These are phyloP conservation scores for Callospermophilus lateralis DNA, from an alignment of 2,113 vertebrate species.

Conservation along the genomic window DNA sequence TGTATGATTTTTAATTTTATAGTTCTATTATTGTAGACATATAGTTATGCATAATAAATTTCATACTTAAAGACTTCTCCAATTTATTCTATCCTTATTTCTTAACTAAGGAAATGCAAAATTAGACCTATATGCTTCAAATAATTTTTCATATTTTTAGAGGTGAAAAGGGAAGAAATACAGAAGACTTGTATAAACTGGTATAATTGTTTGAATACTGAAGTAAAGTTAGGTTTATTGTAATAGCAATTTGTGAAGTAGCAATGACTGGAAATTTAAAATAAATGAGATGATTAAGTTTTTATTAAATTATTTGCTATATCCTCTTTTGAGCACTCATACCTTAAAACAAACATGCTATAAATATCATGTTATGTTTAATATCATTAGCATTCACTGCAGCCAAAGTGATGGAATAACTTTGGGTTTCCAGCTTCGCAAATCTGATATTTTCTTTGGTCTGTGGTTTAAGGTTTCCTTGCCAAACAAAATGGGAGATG, in stretches of 20 bases:
- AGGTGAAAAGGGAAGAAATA: conserved; percentile 19
- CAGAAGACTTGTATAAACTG: not conserved
- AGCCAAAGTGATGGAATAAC: not conserved
- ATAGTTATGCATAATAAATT: not conserved
- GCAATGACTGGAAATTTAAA: conserved; percentile 43
- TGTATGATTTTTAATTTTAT: conserved; percentile 13
- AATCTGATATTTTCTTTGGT: conserved; percentile 60
- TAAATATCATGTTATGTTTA: conserved; percentile 24
- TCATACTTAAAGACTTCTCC: not conserved
- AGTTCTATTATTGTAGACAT: conserved; percentile 16
- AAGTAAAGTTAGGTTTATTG: conserved; percentile 11
- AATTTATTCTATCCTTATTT: conserved; percentile 40
- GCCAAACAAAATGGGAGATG: conserved; percentile 86
- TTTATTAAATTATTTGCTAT: conserved; percentile 31
- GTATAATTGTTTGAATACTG: conserved; percentile 20
- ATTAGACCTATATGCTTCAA: not conserved
- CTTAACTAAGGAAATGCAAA: conserved; percentile 29
- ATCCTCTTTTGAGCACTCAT: conserved; percentile 33
- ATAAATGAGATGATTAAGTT: conserved; percentile 15
- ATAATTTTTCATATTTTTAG: conserved; percentile 35
- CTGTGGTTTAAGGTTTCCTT: conserved; percentile 47
- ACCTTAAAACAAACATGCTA: not conserved
- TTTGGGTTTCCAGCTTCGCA: not conserved
- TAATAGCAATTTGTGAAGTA: conserved; percentile 49
- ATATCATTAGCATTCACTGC: conserved; percentile 18